These are phyloP conservation scores for Vimba vimba DNA, from an alignment of 2,113 vertebrate genomes.

Conservation along the genomic window DNA sequence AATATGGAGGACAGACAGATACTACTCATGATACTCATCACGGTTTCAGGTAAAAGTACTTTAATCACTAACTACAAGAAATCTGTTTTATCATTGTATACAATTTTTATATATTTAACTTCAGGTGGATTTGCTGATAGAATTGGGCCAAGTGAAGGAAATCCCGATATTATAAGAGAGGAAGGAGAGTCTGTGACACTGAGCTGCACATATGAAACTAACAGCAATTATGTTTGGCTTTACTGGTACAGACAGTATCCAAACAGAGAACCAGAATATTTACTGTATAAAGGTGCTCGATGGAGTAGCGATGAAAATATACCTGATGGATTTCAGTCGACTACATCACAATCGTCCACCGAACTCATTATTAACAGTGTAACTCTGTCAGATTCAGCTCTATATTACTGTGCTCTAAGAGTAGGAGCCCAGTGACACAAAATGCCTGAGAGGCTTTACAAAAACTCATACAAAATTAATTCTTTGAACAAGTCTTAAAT, in stretches of 20 bases:
- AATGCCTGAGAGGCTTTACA: no score
- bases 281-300: background rate
- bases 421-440: no score
- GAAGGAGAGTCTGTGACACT: background rate
- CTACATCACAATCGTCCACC: no score
- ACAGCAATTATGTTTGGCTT: rapidly evolving
- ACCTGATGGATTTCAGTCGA: background rate
- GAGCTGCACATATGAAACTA: background rate
- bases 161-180: background rate
- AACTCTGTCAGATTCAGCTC: no score
- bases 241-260: slow-evolving; percentile 28
- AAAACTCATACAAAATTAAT: no score
- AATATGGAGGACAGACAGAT: background rate
- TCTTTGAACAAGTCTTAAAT: no score
- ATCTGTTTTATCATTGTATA: no score
- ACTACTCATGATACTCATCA: background rate
- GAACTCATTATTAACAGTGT: no score
- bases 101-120: background rate
- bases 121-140: background rate
- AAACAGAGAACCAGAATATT: background rate
- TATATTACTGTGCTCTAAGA: no score
- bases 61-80: background rate
- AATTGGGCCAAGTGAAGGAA: background rate
- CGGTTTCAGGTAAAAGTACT: background rate
- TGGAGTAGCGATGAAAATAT: rapidly evolving